Evolutionary conservation across 1,140 invertebrate species (phyloP).

Genomic region (Drosophila pachea): DNA sequence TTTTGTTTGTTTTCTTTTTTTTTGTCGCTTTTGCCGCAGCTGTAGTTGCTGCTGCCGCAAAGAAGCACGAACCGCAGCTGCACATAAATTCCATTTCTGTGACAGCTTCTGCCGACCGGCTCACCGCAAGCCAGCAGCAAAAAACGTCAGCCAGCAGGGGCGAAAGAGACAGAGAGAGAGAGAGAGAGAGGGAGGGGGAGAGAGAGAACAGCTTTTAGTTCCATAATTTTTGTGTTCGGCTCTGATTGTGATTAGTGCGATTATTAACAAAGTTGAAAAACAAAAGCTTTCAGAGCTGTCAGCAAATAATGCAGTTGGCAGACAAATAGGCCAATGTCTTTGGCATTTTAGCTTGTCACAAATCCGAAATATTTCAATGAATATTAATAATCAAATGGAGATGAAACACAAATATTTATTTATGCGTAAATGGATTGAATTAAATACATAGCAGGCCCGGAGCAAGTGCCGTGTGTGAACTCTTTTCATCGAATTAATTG

Average conservation of each 20-base stretch:
- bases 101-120: slow-evolving; percentile 45
- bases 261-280: neutral
- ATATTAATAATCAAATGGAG: neutral
- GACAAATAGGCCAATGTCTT: slow-evolving; percentile 26
- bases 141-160: too few relatives aligned
- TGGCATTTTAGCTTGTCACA: slow-evolving; percentile 49
- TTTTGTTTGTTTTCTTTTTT: neutral
- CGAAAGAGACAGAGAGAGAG: too few relatives aligned
- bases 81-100: slow-evolving; percentile 65
- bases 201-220: too few relatives aligned
- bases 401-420: neutral
- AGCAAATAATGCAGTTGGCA: slow-evolving; percentile 8
- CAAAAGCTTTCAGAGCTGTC: slow-evolving; percentile 11
- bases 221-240: slow-evolving; percentile 16
- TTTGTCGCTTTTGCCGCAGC: slow-evolving; percentile 16
- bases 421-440: too few relatives aligned
- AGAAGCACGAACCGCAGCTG: slow-evolving; percentile 37
- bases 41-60: neutral
- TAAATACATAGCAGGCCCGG: too few relatives aligned
- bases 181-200: too few relatives aligned
- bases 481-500: slow-evolving; percentile 38
- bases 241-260: slow-evolving; percentile 11
- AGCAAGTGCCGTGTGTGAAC: neutral
- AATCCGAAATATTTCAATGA: too few relatives aligned
- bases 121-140: slow-evolving; percentile 40